These are phyloP conservation scores for Sesamia inferens DNA, from an alignment of 2,888 invertebrate species.

Conservation along the genomic window DNA sequence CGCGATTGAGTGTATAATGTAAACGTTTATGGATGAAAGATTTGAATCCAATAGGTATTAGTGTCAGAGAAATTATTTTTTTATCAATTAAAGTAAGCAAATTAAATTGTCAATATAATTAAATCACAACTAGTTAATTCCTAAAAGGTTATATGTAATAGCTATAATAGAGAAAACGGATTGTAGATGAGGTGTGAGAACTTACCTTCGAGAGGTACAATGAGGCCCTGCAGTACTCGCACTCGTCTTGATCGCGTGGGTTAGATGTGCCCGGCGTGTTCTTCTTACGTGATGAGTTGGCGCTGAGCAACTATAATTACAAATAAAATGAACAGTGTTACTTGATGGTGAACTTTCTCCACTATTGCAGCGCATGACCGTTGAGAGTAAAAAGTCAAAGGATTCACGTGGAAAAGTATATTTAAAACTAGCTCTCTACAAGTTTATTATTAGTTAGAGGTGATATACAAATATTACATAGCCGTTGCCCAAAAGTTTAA, in stretches of 20 bases:
- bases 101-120: not conserved
- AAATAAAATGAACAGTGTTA: not conserved
- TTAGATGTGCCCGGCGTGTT: conserved; percentile 65
- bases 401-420: no score
- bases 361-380: no score
- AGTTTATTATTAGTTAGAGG: no score
- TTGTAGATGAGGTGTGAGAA: not conserved
- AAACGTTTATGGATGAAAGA: not conserved
- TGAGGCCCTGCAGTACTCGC: conserved; percentile 95
- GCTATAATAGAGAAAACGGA: not conserved
- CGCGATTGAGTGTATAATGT: not conserved
- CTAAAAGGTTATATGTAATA: no score
- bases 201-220: conserved; percentile 95
- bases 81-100: not conserved
- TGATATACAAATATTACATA: no score
- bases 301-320: conserved; percentile 8
- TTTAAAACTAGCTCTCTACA: no score
- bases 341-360: not conserved
- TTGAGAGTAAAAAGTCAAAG: no score
- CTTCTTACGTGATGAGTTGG: conserved; percentile 12
- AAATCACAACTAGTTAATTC: not conserved
- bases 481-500: no score
- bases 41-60: not conserved
- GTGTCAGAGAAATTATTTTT: not conserved
- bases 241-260: conserved; percentile 90